Base-by-base conservation (phyloP, 2,888 invertebrate species). In the Apomyelois bistriatella region DNA sequence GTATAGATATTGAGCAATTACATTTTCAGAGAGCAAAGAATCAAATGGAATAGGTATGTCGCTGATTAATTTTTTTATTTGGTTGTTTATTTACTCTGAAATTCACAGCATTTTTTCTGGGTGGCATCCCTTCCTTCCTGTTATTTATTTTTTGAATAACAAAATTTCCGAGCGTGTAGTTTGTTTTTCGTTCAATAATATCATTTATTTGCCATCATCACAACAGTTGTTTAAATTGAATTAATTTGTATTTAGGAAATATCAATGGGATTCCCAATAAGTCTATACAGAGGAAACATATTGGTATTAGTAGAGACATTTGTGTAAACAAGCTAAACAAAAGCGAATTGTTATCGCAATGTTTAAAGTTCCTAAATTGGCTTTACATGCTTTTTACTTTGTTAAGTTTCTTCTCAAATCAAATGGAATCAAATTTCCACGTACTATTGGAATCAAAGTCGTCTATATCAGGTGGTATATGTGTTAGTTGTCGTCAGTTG, bases 201-300 rank as follows among this genome's bases (percentile, higher is more conserved):
- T 13, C 0, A n/a, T 48, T 48, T 36, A 7, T 17, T 36, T 15
- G 22, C 5, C 15, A 12, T 36, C 22, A n/a, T 16, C 47, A 16
- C 8, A 36, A 8, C 48, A 48, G 28, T 28, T 49, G 49, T 49
- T 28, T 28, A 49, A 38, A 50, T 40, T 40, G 15, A 40, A 50
- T 50, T 50, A 50, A 16, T 28, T 48, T 7, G 30, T 50, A 7
- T 50, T 40, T 40, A 38, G n/a, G 32, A 41, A 40, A 30, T 48
- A 28, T 41, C 40, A 7, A 40, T 41, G 49, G 49, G 22, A 40
- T 40, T 50, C 16, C 40, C 49, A 16, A 41, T 1, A 1, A 40
- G 40, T 40, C n/a, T 50, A 35, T 48, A 55, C 40, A 48, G 8
- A 40, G 35, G 38, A 32, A 15, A 37, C 15, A 55, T 4, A 32